Conservation (phyloP, 1,140 invertebrate species). For the Zeugodacus cucurbitae region DNA sequence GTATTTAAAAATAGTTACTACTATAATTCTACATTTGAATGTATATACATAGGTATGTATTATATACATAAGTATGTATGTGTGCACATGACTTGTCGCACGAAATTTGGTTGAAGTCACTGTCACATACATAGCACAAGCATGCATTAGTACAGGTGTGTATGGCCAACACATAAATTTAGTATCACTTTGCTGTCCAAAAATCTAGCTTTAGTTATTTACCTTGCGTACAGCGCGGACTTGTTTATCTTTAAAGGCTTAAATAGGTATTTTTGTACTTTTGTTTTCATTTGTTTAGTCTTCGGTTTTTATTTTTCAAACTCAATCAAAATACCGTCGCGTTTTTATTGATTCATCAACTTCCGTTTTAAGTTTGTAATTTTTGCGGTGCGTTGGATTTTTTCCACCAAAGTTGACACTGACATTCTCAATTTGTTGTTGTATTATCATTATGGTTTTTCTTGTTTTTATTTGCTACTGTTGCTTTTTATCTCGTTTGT, state of each 20-base stretch:
- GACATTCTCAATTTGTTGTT: conserved; percentile 7
- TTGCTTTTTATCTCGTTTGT: not conserved
- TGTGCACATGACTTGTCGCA: not conserved
- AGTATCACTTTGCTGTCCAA: not conserved
- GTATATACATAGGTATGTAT: too few relatives aligned
- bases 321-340: not conserved
- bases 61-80: too few relatives aligned
- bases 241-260: not conserved
- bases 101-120: not conserved
- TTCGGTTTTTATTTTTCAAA: not conserved
- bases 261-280: not conserved
- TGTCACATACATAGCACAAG: not conserved
- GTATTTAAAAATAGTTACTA: not conserved
- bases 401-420: not conserved
- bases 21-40: not conserved
- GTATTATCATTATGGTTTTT: not conserved
- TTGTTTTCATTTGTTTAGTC: not conserved
- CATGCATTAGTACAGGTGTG: not conserved
- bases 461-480: not conserved
- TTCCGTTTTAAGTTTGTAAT: conserved; percentile 4
- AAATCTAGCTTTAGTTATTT: not conserved
- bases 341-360: conserved; percentile 23
- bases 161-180: too few relatives aligned
- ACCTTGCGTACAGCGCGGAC: not conserved
- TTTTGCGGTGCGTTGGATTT: not conserved